Evolutionary conservation across 2,888 invertebrate genomes (phyloP), one percentile per base, ranked within the genome.

Genomic region (Ophion obscuratus): DNA sequence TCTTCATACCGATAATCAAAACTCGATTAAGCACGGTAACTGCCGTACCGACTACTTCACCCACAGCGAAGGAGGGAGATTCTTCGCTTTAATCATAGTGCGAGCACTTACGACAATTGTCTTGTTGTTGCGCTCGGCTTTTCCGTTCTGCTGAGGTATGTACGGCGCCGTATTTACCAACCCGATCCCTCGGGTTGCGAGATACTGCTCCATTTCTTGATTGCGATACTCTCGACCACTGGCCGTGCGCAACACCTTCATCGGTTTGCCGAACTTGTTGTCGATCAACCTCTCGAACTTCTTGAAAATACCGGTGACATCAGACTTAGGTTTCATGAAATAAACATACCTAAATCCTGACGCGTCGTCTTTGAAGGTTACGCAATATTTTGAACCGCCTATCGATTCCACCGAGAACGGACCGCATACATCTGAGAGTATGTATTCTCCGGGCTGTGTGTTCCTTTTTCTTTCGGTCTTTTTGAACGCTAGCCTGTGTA

Each of bases 321-420:
- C 84, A 44, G 78, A 75, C 62, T 87, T 87, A 27, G 89, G 84
- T 84, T 89, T 89, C 17, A 91, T 64, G 78, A 91, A 91, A 73
- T 87, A 91, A 14, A 92, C 89, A 17, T 84, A 59, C 10, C 90
- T 82, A 80, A 86, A 91, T 91, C n/a, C n/a, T n/a, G n/a, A n/a
- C n/a, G n/a, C n/a, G n/a, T n/a, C n/a, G n/a, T n/a, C n/a, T n/a
- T n/a, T n/a, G n/a, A n/a, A n/a, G n/a, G 82, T 85, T 6, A 90
- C 76, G 84, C 88, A 92, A 71, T 87, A 91, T 68, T 85, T 83
- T 9, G 89, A 71, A 24, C 89, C 91, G 14, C 89, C 90, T 5
- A 88, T 20, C 0, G 90, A 91, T 68, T 83, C 74, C 9, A 59
- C 81, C 24, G 88, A 79, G 84, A 89, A 88, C 10, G 89, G 88